Evolutionary conservation across 64 coral and sea anemone species (phyloP).

Genomic region (Montipora foliosa): DNA sequence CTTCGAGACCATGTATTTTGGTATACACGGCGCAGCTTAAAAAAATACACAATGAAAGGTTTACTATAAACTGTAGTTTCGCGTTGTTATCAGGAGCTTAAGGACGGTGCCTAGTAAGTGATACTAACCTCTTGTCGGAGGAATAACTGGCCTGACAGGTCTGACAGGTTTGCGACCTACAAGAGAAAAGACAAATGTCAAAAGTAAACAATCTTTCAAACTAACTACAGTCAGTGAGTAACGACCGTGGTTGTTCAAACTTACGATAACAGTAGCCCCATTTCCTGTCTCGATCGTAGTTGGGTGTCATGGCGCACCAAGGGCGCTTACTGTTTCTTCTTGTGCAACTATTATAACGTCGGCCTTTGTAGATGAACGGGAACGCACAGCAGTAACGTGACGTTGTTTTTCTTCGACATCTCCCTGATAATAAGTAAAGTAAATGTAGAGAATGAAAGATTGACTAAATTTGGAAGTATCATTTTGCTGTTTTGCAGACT

Average conservation of each 20-base stretch:
- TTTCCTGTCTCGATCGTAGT: conserved; percentile 42
- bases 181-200: background rate
- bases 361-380: conserved; percentile 64
- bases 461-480: no score
- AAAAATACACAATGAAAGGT: no score
- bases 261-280: conserved; percentile 56
- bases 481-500: no score
- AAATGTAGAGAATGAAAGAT: background rate
- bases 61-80: no score
- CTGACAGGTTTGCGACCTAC: conserved; percentile 44
- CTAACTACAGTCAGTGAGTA: background rate
- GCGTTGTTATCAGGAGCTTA: no score
- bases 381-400: conserved; percentile 58
- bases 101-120: no score
- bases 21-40: no score
- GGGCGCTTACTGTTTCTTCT: background rate
- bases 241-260: background rate
- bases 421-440: background rate
- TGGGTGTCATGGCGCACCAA: conserved; percentile 61
- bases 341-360: conserved; percentile 47
- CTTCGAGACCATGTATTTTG: no score
- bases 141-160: conserved; percentile 10
- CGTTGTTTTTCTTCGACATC: conserved; percentile 32
- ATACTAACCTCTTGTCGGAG: conserved; percentile 44
- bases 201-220: background rate